Evolutionary conservation across 2,113 vertebrate genomes (phyloP), one percentile per base, ranked within the genome.

Genomic region (Carassius carassius): DNA sequence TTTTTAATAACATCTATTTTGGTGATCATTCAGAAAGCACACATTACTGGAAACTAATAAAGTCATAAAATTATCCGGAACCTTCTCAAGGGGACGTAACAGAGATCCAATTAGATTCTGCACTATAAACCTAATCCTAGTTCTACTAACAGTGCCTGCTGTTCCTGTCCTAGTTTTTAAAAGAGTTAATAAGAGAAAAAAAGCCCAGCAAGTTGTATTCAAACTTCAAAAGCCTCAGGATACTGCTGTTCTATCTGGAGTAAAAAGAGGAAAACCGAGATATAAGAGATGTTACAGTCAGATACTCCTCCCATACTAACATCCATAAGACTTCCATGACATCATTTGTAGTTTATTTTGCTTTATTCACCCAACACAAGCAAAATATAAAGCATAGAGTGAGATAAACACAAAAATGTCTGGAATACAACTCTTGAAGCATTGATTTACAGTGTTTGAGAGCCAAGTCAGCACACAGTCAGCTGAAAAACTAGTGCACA

Each of bases 81-180:
- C 12, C 21, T 37, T 86, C 84, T 85, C 62, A 29, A 58, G 75
- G 67, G 84, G 29, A 35, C 12, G 12, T 25, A 14, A 41, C 10
- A 16, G 58, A 21, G 63, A 56, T 78, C 70, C 78, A 85, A 56
- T 74, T 16, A 79, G 69, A 72, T 29, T 73, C 85, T 84, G 87
- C 82, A 62, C 87, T 73, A 86, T 85, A 86, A 88, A 88, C 87
- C 87, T 79, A 81, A 86, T 81, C 84, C 84, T 72, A 60, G 63
- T 81, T 88, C 51, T 25, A 41, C 60, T 41, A 44, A 58, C 76
- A 78, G 65, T 8, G 41, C 44, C 65, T 41, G 37, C 23, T 54
- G 19, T n/a, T 41, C 17, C 25, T 35, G 84, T 62, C 82, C 87
- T 86, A 78, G 21, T 72, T 86, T 70, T 63, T 35, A 82, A 51